Evolutionary conservation across 2,797 vertebrate genomes (phyloP), one percentile per base, ranked within the genome.

Genomic region (Xiphorhynchus erythropygius): DNA sequence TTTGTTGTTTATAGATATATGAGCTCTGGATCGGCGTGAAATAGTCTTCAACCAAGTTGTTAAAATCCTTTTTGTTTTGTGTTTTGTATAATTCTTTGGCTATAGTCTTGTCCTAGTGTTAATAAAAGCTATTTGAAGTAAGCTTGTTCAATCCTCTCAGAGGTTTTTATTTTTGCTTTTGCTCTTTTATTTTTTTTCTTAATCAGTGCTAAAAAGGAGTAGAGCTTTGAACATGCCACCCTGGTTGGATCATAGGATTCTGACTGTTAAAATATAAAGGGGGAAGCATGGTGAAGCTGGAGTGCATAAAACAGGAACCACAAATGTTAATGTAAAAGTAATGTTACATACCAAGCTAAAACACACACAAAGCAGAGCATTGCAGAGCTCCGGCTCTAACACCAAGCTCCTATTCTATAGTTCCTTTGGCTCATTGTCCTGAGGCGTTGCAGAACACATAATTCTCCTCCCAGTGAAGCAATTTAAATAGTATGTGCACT

Each of bases 91-190:
- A 97, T 94, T 97, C 96, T 97, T 98, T 97, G 96, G 95, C 96
- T 97, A 96, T 97, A 96, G 86, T 97, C 96, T 97, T 97, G 97
- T 97, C 95, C 92, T 95, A 95, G 93, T 97, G 94, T 96, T 93
- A 98, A 98, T 98, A 98, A 98, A 98, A 96, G 79, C 90, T 96
- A 96, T 98, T 98, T 98, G 97, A 98, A 98, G 96, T 98, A 97
- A 97, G 75, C 77, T 85, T 41, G 79, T 96, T 93, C 47, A 87
- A 86, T 96, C 87, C 91, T 95, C 70, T 68, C 62, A 56, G 53
- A 41, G 23, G 25, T 84, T 84, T 60, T 42, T 52, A 21, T 13
- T 85, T 84, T 35, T 42, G 47, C 7, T 14, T 25, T 52, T 50
- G 80, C 84, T 87, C 84, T 56, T 47, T 50, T 18, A 12, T 84